phyloP scores from a whole-genome alignment of 2,113 vertebrate species.

The Nicator chloris region DNA sequence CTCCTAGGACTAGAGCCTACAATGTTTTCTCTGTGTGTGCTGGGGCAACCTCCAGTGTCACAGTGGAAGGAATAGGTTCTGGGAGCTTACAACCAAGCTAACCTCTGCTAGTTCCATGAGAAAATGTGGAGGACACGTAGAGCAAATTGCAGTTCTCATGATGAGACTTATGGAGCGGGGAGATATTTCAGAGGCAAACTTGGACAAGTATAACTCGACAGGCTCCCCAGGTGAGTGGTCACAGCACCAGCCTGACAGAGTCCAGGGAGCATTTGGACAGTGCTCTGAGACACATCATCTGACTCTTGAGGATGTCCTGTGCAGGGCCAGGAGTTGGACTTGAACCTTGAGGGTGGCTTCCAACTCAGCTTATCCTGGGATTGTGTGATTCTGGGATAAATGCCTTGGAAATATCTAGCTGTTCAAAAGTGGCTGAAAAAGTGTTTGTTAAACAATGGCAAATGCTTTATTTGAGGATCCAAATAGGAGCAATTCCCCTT shows the following conservation, averaged over 20 bases:
- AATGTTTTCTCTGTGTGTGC: accelerated
- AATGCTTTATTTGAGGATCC: neutral
- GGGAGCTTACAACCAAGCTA: neutral
- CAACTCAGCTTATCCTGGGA: neutral
- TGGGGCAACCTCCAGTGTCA: neutral
- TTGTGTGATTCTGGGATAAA: neutral
- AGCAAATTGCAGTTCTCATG: neutral
- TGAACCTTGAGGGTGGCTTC: neutral
- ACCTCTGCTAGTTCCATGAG: neutral
- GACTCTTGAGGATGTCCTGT: neutral
- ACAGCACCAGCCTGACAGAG: neutral
- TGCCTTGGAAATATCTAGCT: neutral
- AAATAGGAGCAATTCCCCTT: neutral
- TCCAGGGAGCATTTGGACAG: neutral
- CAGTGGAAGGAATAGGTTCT: neutral
- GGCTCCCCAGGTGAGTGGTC: neutral
- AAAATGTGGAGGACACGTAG: neutral
- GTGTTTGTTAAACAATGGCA: neutral
- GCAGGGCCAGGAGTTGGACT: neutral
- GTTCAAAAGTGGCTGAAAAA: neutral
- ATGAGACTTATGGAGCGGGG: neutral
- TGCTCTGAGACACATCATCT: neutral
- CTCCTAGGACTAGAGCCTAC: neutral
- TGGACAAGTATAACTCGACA: neutral
- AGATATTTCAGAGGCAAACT: neutral